Evolutionary conservation across 2,888 invertebrate species (phyloP).

Genomic region (Drosophila meridionalis): DNA sequence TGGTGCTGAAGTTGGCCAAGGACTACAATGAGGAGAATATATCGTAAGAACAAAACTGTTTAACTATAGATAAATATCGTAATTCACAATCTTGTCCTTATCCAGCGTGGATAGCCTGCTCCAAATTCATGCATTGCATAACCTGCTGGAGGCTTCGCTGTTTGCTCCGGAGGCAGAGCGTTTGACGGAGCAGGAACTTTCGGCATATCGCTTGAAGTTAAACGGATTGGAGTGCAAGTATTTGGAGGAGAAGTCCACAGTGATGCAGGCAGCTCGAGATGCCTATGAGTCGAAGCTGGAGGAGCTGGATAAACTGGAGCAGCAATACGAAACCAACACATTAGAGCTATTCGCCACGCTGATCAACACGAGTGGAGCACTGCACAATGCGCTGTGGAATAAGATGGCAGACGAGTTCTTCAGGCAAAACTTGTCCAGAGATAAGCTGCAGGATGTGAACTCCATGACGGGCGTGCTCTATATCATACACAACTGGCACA

Average conservation of each 20-base stretch:
- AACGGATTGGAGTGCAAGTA: conserved; percentile 87
- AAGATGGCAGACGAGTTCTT: conserved; percentile 77
- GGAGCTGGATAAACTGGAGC: conserved; percentile 20
- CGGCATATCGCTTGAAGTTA: conserved; percentile 83
- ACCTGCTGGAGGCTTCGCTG: conserved; percentile 86
- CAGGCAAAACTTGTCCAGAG: conserved; percentile 37
- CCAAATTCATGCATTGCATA: conserved; percentile 89
- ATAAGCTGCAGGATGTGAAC: conserved; percentile 48
- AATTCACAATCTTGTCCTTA: conserved; percentile 3
- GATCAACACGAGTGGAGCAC: conserved; percentile 33
- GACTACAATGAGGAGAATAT: conserved; percentile 76
- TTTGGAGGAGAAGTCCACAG: conserved; percentile 82
- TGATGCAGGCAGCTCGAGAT: conserved; percentile 60
- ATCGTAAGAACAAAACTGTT: conserved; percentile 54
- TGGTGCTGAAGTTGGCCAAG: conserved; percentile 86
- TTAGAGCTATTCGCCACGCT: conserved; percentile 55
- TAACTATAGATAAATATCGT: background rate
- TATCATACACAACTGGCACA: conserved; percentile 76
- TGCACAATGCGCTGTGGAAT: conserved; percentile 59
- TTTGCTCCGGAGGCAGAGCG: conserved; percentile 16
- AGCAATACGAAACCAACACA: conserved; percentile 16
- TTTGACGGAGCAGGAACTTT: conserved; percentile 2
- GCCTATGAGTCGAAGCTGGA: conserved; percentile 48
- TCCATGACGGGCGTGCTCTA: conserved; percentile 61
- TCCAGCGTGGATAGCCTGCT: conserved; percentile 87